Evolutionary conservation across 2,797 vertebrate species (phyloP), one percentile per base, ranked within the genome.

Genomic region (Bradypus variegatus): DNA sequence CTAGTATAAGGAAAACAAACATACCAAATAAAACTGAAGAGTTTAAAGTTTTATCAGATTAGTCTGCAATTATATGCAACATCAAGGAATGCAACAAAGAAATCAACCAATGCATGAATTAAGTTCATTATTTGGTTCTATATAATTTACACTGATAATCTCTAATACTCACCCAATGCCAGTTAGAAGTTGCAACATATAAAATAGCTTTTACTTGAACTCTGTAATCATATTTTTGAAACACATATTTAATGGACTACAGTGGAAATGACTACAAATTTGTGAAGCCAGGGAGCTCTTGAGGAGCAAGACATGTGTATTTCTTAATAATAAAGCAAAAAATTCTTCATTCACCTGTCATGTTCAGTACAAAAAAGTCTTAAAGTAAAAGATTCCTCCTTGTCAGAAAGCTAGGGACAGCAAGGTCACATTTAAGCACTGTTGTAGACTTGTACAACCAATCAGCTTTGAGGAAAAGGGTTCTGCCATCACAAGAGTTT

Each of bases 401-500:
- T 85, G 86, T 90, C 94, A 90, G 95, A 95, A 93, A 94, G 27
- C 73, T 81, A 91, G 83, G 78, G 89, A 85, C 82, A 89, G 76
- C 89, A 95, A 93, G 92, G 93, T 94, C 91, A 94, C 94, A 94
- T 97, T 95, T 97, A 97, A 97, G 88, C 93, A 94, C 91, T 94
- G 87, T 86, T 92, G 89, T 78, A 94, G 78, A 95, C 82, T 36
- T 91, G 70, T 8, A 67, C 53, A 93, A 83, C 96, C 96, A 97
- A 96, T 97, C 95, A 95, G 94, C 80, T 93, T 88, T 85, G 79
- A 96, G 94, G 72, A 95, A 94, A 85, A 93, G 88, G 62, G 82
- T 95, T 95, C 94, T 95, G 95, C 94, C 94, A 83, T 95, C 93
- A 95, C 92, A 94, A 95, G 95, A 91, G 72, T 96, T 94, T 94